These are phyloP conservation scores for Dreissena polymorpha DNA, from an alignment of 1,140 invertebrate genomes.

Conservation along the genomic window DNA sequence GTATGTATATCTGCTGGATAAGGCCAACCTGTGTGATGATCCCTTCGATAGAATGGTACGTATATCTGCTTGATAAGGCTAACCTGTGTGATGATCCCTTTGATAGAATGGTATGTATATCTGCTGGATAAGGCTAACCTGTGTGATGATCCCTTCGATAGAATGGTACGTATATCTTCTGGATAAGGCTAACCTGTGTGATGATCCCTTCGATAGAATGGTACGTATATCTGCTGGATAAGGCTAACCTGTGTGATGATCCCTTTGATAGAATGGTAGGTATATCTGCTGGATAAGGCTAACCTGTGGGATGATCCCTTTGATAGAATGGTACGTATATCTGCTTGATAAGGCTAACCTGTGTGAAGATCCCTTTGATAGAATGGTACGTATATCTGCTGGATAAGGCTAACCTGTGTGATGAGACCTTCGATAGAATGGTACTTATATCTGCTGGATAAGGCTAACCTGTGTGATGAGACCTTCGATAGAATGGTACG, in stretches of 20 bases:
- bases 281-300: not conserved
- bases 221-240: not conserved
- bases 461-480: not conserved
- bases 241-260: not conserved
- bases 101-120: too few relatives aligned
- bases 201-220: not conserved
- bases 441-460: not conserved
- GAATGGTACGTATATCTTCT: not conserved
- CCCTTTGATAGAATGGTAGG: not conserved
- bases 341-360: not conserved
- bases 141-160: not conserved
- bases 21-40: not conserved
- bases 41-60: not conserved
- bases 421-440: not conserved
- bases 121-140: not conserved
- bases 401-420: not conserved
- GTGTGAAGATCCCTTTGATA: not conserved
- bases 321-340: not conserved
- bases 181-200: not conserved
- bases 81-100: too few relatives aligned
- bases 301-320: not conserved
- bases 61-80: too few relatives aligned
- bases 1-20: not conserved
- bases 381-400: not conserved
- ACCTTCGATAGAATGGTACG: not conserved